Percentiles rank a stretch among this genome's conserved stretches.
These are phyloP conservation scores for Hemicrepidius hirtus DNA, from an alignment of 2,888 invertebrate species.

Conservation along the genomic window DNA sequence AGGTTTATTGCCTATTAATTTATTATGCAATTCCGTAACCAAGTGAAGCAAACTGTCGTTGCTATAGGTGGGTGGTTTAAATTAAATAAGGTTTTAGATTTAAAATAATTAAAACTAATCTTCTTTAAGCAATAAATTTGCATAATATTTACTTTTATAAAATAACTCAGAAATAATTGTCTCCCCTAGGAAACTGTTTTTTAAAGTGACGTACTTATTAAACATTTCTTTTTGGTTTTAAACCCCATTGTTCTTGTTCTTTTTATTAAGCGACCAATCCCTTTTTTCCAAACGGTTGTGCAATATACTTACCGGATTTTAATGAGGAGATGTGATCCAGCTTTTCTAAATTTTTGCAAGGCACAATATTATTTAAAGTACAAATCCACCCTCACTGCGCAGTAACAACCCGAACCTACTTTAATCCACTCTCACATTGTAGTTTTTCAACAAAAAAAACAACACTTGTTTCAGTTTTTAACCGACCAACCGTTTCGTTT, in stretches of 20 bases:
- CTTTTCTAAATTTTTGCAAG: conserved; percentile 31
- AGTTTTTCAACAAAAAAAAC: conserved; percentile 24
- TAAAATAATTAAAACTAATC: no score
- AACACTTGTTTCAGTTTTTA: conserved; percentile 34
- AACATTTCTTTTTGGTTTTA: background rate
- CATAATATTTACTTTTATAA: conserved; percentile 9
- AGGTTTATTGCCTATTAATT: conserved; percentile 12
- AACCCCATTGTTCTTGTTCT: conserved; percentile 17
- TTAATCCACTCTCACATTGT: conserved; percentile 37
- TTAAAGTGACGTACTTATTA: background rate
- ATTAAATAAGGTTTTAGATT: no score
- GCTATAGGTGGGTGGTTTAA: no score
- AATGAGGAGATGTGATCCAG: conserved; percentile 40
- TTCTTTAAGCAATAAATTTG: background rate
- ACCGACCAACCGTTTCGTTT: conserved; percentile 56
- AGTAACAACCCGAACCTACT: conserved; percentile 1
- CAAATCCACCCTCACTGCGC: conserved; percentile 18
- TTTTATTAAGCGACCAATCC: conserved; percentile 5
- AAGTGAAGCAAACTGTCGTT: no score
- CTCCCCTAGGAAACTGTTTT: background rate
- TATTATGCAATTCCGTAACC: background rate
- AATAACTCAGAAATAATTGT: background rate
- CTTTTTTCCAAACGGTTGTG: conserved; percentile 18
- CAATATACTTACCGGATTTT: conserved; percentile 35
- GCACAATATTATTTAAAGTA: conserved; percentile 9